Base-by-base conservation (phyloP, 2,888 invertebrate species). In the Cerastis rubricosa region DNA sequence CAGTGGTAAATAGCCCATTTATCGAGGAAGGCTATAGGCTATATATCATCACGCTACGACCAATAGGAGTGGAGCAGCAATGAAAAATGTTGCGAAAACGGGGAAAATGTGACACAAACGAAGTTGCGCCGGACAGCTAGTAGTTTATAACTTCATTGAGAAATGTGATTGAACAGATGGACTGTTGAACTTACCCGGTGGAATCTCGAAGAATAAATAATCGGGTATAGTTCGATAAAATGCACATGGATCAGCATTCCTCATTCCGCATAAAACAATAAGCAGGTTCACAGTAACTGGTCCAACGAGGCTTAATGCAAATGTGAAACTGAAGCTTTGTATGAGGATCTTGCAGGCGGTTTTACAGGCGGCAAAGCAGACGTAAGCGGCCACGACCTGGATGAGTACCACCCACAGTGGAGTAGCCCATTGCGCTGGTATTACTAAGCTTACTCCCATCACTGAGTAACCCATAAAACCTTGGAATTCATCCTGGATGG, bases 261-360 rank as follows among this genome's bases (percentile, higher is more conserved):
- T 98, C 59, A 97, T 89, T 64, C 98, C 97, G 85, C 98, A 98
- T 72, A 98, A 94, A 0, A 97, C 94, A 57, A 98, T 97, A 54
- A 98, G 96, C n/a, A 97, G 91, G 29, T 97, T 97, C 3, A 99
- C 96, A 5, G 98, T 97, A 1, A 98, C 96, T 0, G 99, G 99
- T 0, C 98, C 98, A 0, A 98, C 97, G 19, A 99, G 95, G 89
- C 97, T 98, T 61, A 99, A 95, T 0, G 99, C 99, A 81, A 99
- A 97, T 0, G 99, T 98, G 89, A 98, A 99, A 88, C 99, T 98
- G 92, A 99, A 98, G 73, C 98, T 97, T 93, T 99, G 99, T 91
- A 99, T 99, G 92, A 98, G 97, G 83, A 99, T 98, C 96, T 98
- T 98, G 95, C 98, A 99, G 0, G 99, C 98, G 87, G 98, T 98